Base-by-base conservation (phyloP, 2,888 invertebrate species). In the Macrosoma leucophasiata region DNA sequence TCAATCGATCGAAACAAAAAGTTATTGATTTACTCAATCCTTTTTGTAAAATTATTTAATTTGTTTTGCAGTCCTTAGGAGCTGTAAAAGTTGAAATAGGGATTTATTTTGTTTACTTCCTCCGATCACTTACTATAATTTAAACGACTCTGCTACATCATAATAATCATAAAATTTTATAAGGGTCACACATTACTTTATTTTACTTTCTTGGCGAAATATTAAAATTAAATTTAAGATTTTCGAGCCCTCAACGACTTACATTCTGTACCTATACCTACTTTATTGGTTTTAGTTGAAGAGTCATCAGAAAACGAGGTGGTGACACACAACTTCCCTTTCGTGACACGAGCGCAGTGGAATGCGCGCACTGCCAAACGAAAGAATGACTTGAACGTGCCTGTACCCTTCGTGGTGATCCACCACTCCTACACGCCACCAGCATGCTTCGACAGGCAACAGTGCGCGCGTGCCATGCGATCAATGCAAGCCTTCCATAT, bases 381-480 rank as follows among this genome's bases (percentile, higher is more conserved):
- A 12, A 69, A 67, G 13, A 66, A 70, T 19, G 60, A 71, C 2
- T 84, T 91, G 46, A 10, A 48, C 2, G 86, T 79, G 4, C 90
- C 91, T 0, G 88, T 90, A 1, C 88, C 89, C 0, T 90, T 81
- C 55, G 90, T 91, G 23, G 89, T 92, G 31, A 89, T 92, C 41
- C 91, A 92, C 62, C 92, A 92, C 66, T 89, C 90, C 0, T 88
- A 88, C 55, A 59, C 58, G 23, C 88, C 89, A 0, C 57, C 66
- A 2, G 88, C 86, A n/a, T 90, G 90, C 58, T 62, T 66, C 35
- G 77, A 67, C 3, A 57, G 62, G 1, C 58, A 56, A 1, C 73
- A 77, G 2, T 90, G 90, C 55, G 60, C 62, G 25, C 47, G 53
- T 20, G 86, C 88, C n/a, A 88, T 90, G 89, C 72, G 82, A 39